Conservation (phyloP, 2,888 invertebrate genomes). For the Geophilus truncorum region DNA sequence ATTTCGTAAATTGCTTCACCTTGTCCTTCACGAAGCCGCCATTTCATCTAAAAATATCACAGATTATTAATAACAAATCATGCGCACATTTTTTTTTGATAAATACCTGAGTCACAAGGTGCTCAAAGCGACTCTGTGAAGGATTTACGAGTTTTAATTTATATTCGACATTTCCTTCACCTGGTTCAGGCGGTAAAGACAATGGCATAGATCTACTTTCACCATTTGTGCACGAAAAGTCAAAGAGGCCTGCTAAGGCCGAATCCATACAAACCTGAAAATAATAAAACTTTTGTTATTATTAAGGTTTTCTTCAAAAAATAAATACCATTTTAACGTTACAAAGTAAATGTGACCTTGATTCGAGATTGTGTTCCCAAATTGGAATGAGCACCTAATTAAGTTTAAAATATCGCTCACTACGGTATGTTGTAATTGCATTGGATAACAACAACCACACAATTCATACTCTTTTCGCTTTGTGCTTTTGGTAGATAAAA, state of each 20-base stretch:
- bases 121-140: constrained; percentile 84
- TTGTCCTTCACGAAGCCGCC: constrained; percentile 91
- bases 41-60: constrained; percentile 84
- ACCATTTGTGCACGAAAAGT: constrained; percentile 52
- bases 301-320: neutral
- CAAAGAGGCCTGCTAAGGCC: constrained; percentile 70
- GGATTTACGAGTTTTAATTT: constrained; percentile 91
- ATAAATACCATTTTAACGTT: neutral
- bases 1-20: constrained; percentile 98
- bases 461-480: neutral
- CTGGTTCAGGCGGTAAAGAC: constrained; percentile 76
- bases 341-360: neutral
- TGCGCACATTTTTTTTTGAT: no score
- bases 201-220: constrained; percentile 1
- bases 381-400: neutral
- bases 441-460: neutral
- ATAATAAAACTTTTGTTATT: neutral
- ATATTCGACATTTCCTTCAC: constrained; percentile 93
- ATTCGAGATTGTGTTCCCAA: neutral
- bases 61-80: neutral
- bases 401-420: neutral
- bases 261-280: constrained; percentile 63
- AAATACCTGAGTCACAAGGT: constrained; percentile 85
- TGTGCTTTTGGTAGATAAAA: neutral
- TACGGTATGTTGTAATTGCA: neutral